A percentile compares a stretch with the other conserved stretches of the same genome.
These are phyloP conservation scores for Deilephila porcellus DNA, from an alignment of 2,888 invertebrate species.

Conservation along the genomic window DNA sequence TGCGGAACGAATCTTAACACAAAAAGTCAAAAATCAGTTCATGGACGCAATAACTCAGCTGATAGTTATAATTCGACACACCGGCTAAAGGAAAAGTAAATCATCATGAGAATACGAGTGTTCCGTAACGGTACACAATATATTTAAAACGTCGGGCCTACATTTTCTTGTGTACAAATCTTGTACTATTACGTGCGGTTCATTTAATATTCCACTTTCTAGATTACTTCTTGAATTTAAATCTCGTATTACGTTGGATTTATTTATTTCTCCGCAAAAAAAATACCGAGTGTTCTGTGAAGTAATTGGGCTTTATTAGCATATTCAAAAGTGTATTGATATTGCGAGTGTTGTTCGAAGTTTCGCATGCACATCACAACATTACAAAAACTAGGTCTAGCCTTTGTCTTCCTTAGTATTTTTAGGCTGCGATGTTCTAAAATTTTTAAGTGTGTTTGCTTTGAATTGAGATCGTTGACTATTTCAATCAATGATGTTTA, in stretches of 20 bases:
- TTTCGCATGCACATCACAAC: slow-evolving; percentile 13
- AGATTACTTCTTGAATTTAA: slow-evolving; percentile 66
- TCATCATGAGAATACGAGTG: slow-evolving; percentile 41
- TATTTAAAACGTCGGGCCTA: slow-evolving; percentile 29
- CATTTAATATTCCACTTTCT: slow-evolving; percentile 60
- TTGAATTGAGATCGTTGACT: not conserved
- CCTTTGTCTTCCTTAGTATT: not conserved
- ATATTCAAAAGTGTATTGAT: slow-evolving; percentile 14
- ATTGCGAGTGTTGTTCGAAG: not conserved
- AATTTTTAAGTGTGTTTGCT: not conserved
- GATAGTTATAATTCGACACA: slow-evolving; percentile 48
- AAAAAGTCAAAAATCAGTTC: slow-evolving; percentile 54
- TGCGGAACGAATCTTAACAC: slow-evolving; percentile 55
- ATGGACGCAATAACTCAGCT: slow-evolving; percentile 48
- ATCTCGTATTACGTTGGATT: slow-evolving; percentile 60
- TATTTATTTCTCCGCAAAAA: slow-evolving; percentile 38
- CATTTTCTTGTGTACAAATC: slow-evolving; percentile 36
- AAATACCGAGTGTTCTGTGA: slow-evolving; percentile 30
- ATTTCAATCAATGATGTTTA: not conserved
- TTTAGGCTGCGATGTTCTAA: not conserved
- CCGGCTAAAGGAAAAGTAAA: slow-evolving; percentile 44
- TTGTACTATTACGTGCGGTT: slow-evolving; percentile 49
- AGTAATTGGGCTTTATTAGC: slow-evolving; percentile 22
- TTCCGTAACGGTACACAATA: slow-evolving; percentile 29
- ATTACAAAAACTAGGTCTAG: slow-evolving; percentile 1